Percentiles rank a stretch among this genome's conserved stretches.
phyloP scores from a whole-genome alignment of 2,113 vertebrate species.

The Micronycteris hirsuta region DNA sequence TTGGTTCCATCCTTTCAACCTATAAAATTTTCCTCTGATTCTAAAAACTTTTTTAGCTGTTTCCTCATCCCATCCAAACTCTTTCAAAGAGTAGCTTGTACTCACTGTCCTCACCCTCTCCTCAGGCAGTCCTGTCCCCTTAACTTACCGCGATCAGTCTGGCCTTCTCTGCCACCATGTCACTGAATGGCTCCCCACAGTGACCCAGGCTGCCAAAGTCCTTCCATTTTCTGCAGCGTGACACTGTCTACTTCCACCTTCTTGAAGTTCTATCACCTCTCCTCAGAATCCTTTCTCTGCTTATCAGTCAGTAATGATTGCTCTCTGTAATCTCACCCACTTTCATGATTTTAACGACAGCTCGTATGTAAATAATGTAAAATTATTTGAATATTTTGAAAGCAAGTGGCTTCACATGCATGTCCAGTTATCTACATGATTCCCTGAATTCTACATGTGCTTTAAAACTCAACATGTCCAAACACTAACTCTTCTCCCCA shows the following conservation, averaged over 20 bases:
- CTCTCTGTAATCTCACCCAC: neutral
- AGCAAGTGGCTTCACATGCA: neutral
- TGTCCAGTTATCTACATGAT: neutral
- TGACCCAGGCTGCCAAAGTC: neutral
- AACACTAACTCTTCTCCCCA: neutral
- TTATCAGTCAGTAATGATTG: neutral
- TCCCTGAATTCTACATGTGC: neutral
- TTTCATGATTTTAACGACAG: neutral
- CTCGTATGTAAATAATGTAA: neutral
- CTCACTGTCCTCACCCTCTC: neutral
- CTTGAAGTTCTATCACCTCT: neutral
- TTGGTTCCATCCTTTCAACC: neutral
- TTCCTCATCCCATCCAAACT: neutral
- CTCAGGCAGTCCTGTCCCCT: neutral
- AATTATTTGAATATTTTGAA: neutral
- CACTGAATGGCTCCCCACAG: neutral
- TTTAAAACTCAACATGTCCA: neutral
- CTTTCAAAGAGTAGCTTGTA: neutral
- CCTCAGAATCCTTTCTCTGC: neutral
- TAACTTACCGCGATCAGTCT: neutral
- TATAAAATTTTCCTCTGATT: neutral
- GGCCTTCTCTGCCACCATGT: neutral
- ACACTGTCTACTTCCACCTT: neutral
- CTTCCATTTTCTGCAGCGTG: neutral
- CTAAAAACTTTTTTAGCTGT: neutral